Evolutionary conservation across 2,113 vertebrate species (phyloP), one percentile per base, ranked within the genome.

Genomic region (Caracal caracal): DNA sequence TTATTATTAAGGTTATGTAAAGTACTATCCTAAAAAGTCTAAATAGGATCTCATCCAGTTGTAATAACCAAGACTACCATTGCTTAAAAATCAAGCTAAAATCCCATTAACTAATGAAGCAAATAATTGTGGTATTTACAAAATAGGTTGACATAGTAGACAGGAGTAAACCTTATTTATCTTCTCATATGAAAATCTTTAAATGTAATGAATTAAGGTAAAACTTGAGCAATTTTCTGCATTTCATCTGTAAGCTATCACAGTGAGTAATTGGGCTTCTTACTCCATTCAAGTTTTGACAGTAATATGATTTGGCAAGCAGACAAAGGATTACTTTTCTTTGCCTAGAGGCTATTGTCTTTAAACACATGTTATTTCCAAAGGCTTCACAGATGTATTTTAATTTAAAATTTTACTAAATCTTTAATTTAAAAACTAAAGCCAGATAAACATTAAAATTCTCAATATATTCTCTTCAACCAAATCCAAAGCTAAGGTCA

Each of bases 341-440:
- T 88, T 95, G 35, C 86, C 70, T 47, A 53, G 16, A 35, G 82
- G 93, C 81, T 89, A 82, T 65, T 95, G 47, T 91, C n/a, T 95
- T 95, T 68, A 88, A 88, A 95, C 79, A 96, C n/a, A 81, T 86
- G 65, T 19, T 96, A 59, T 75, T 86, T 93, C 68, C 53, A 91
- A 49, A 68, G 51, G 5, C 9, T 94, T 96, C 20, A 71, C 12
- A 73, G 22, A 43, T 15, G 16, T 56, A 90, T 93, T 97, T 95
- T 65, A 94, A 83, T 65, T 94, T 78, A 43, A 94, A 96, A 79
- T 70, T 94, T 95, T 88, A 80, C 66, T 65, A 56, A 35, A 24
- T 26, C 13, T 88, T 96, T 96, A 79, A 95, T 65, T 88, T 89
- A 35, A 94, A 94, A 70, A 35, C 11, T 53, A 85, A 63, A 51